phyloP scores from a whole-genome alignment of 2,113 vertebrate species.

The Turdus rufiventris region DNA sequence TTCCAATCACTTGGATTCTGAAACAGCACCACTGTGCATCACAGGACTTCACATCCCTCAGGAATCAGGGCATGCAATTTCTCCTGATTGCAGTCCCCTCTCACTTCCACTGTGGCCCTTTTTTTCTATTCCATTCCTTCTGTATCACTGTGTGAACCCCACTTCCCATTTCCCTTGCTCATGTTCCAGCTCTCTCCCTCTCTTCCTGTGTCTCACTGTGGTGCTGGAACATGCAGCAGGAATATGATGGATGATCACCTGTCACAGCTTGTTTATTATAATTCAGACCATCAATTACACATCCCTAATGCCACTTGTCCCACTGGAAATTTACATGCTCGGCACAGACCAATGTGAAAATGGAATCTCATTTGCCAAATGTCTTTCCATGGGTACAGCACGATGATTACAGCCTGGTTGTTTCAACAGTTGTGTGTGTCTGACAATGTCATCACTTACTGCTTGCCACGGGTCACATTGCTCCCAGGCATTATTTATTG shows the following conservation, averaged over 20 bases:
- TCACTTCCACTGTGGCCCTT: not conserved
- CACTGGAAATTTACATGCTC: conserved; percentile 74
- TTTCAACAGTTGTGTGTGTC: conserved; percentile 68
- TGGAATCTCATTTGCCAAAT: conserved; percentile 78
- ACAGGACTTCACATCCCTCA: not conserved
- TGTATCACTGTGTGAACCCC: not conserved
- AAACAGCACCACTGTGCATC: not conserved
- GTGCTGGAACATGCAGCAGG: conserved; percentile 58
- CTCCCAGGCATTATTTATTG: conserved; percentile 70
- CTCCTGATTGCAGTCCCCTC: not conserved
- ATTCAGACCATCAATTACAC: conserved; percentile 80
- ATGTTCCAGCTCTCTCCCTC: not conserved
- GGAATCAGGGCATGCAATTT: not conserved
- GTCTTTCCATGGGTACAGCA: conserved; percentile 64
- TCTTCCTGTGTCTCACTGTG: not conserved
- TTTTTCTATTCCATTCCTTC: not conserved
- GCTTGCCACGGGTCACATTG: conserved; percentile 66
- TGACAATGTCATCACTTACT: conserved; percentile 74
- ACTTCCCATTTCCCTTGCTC: not conserved
- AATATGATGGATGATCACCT: conserved; percentile 77
- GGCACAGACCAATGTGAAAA: conserved; percentile 75
- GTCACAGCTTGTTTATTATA: conserved; percentile 78
- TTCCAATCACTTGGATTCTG: not conserved
- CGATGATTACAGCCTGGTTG: conserved; percentile 67
- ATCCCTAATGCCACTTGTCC: conserved; percentile 70